Percentiles rank a stretch among this genome's conserved stretches.
These are phyloP conservation scores for Siniperca chuatsi DNA, from an alignment of 2,113 vertebrate genomes.

Conservation along the genomic window DNA sequence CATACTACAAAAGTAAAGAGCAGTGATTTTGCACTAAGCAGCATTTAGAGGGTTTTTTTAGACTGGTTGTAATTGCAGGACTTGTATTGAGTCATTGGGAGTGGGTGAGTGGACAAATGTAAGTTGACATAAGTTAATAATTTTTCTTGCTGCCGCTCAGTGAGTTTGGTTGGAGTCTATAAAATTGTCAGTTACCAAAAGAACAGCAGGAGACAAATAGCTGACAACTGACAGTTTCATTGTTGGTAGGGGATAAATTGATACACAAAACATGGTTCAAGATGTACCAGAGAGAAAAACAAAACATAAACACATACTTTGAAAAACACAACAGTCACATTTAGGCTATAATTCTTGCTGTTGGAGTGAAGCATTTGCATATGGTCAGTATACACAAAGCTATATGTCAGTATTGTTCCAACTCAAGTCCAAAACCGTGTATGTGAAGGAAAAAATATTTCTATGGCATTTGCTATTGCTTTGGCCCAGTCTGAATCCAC, in stretches of 20 bases:
- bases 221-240: background rate
- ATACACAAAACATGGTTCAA: background rate
- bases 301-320: background rate
- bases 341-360: background rate
- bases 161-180: background rate
- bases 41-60: conserved; percentile 1
- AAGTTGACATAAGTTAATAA: background rate
- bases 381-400: background rate
- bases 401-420: background rate
- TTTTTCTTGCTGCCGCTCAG: background rate
- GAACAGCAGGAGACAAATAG: background rate
- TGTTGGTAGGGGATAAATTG: background rate
- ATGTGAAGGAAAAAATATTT: background rate
- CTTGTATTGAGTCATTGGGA: background rate
- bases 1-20: background rate
- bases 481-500: background rate
- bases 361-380: background rate
- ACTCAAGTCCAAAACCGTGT: background rate
- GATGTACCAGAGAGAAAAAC: background rate
- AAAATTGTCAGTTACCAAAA: background rate
- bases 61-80: conserved; percentile 7
- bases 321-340: background rate
- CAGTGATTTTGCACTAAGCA: background rate
- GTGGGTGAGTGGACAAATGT: background rate
- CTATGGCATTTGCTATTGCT: background rate